A percentile compares a stretch with the other conserved stretches of the same genome.
phyloP scores from a whole-genome alignment of 1,140 invertebrate species.

The Leptinotarsa lineolata region DNA sequence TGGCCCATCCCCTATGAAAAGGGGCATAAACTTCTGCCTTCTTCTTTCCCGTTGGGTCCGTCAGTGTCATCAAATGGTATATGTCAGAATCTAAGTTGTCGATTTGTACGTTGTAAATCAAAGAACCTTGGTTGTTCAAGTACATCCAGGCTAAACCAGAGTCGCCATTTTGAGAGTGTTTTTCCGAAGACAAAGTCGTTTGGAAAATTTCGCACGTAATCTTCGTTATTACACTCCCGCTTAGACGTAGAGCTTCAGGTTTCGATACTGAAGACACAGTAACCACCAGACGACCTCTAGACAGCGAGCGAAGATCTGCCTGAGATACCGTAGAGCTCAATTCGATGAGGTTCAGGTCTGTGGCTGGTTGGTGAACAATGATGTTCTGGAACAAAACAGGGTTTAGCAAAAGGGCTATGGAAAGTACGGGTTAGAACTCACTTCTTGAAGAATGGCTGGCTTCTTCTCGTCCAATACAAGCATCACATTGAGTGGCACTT shows the following conservation, averaged over 20 bases:
- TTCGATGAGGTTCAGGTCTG: slow-evolving; percentile 75
- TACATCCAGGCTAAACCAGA: slow-evolving; percentile 78
- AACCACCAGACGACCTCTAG: slow-evolving; percentile 70
- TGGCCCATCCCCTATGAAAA: slow-evolving; percentile 65
- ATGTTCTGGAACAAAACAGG: slow-evolving; percentile 37
- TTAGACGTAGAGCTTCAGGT: slow-evolving; percentile 64
- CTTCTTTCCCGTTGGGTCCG: slow-evolving; percentile 70
- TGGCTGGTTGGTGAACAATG: slow-evolving; percentile 69
- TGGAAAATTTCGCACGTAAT: slow-evolving; percentile 83
- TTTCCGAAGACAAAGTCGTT: slow-evolving; percentile 62
- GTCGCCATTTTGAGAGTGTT: slow-evolving; percentile 52
- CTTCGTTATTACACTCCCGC: slow-evolving; percentile 69
- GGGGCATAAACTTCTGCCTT: slow-evolving; percentile 74
- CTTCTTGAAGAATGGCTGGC: slow-evolving; percentile 73
- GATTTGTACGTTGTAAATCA: slow-evolving; percentile 74
- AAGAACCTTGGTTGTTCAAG: slow-evolving; percentile 72
- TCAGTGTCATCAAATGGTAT: slow-evolving; percentile 69
- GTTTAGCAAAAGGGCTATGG: not conserved
- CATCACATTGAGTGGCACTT: slow-evolving; percentile 72
- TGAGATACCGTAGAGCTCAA: slow-evolving; percentile 72
- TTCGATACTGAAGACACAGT: slow-evolving; percentile 68
- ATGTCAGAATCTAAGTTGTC: slow-evolving; percentile 58
- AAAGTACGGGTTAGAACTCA: slow-evolving; percentile 47
- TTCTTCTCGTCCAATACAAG: slow-evolving; percentile 72
- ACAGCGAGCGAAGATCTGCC: slow-evolving; percentile 71